Base-by-base conservation (phyloP, 1,140 invertebrate species). In the Plectus sambesii region DNA sequence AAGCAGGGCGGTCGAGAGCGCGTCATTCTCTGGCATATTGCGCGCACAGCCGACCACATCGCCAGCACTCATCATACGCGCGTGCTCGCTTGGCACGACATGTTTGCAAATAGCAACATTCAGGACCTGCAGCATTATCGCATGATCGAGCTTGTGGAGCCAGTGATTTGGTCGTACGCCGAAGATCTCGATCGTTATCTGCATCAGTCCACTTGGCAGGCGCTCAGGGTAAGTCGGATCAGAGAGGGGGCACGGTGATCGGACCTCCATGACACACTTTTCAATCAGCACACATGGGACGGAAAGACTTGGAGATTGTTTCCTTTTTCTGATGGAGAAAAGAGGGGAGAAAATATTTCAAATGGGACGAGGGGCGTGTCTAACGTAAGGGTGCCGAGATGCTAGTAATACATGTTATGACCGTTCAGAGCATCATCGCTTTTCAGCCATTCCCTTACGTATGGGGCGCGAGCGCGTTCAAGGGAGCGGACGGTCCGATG, bases 381-480 rank as follows among this genome's bases (percentile, higher is more conserved):
- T n/a, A n/a, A n/a, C n/a, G n/a, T n/a, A n/a, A n/a, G n/a, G n/a
- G n/a, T n/a, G n/a, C n/a, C n/a, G n/a, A n/a, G n/a, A n/a, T n/a
- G n/a, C n/a, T n/a, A n/a, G n/a, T n/a, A n/a, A n/a, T n/a, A n/a
- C n/a, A n/a, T n/a, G n/a, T n/a, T n/a, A n/a, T n/a, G n/a, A n/a
- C n/a, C n/a, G n/a, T n/a, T n/a, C n/a, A n/a, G n/a, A n/a, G n/a
- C n/a, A n/a, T n/a, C n/a, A 33, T 33, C 30, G 30, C 12, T 33
- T 33, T 59, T 76, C 79, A 0, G 74, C 78, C 39, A 73, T 97
- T 96, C 69, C 78, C 80, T 0, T 78, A 79, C 22, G 78, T 89
- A n/a, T 96, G 90, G 90, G 78, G 82, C n/a, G 87, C 87, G 2
- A 82, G 82, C 49, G 84, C 87, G 1, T 92, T 83, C 63, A 92